Evolutionary conservation across 2,888 invertebrate genomes (phyloP), one percentile per base, ranked within the genome.

Genomic region (Laspeyria flexula): DNA sequence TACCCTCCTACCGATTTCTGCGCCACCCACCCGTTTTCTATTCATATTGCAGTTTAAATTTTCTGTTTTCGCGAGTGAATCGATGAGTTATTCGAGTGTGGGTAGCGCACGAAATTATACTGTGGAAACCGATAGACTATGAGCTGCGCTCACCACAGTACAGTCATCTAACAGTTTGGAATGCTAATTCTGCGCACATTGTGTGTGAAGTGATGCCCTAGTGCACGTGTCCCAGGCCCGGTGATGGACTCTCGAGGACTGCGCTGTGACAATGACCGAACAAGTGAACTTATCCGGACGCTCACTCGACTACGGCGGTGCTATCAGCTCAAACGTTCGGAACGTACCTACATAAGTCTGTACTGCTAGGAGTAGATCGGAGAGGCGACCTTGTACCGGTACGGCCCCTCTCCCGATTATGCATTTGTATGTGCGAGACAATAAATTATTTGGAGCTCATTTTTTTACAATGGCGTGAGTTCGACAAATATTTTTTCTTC

Each of bases 351-450:
- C 49, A 13, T 44, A 46, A 42, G 56, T 60, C 49, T 51, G 56
- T 65, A 50, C 65, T 55, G 60, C 68, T 79, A 75, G 70, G 71
- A 68, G 58, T 77, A 79, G 69, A 67, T 68, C 66, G 70, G 65
- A 23, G 66, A 61, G 55, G 43, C 30, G 54, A 25, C 54, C 62
- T 65, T 52, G 64, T 60, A 34, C 23, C 11, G 12, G 50, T 46
- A 33, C 29, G 11, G 60, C 65, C 73, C 68, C 73, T 71, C 74
- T 65, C 67, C 76, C 79, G 77, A 76, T 77, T 71, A 63, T 78
- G 82, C 86, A 82, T 86, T 76, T 81, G 72, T 85, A 84, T 81
- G 90, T 88, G 90, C 89, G 91, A 90, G 91, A 91, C 91, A 90
- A 90, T 91, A 90, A 78, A 86, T 73, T 73, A 69, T 80, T 78